A percentile compares a stretch with the other conserved stretches of the same genome.
These are phyloP conservation scores for Oreochromis mossambicus DNA, from an alignment of 2,797 vertebrate genomes.

Conservation along the genomic window DNA sequence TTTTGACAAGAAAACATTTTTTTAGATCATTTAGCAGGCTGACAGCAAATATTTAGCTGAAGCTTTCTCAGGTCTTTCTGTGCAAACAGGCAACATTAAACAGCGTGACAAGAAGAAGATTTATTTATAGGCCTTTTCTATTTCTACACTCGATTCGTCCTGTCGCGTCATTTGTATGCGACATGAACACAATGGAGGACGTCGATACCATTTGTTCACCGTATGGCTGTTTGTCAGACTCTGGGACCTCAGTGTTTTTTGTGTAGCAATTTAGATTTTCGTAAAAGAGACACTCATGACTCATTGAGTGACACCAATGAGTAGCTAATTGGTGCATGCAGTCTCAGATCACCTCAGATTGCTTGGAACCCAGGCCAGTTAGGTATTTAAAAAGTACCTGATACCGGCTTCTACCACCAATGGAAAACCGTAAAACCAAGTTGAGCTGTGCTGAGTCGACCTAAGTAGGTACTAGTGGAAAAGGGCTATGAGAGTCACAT, in stretches of 20 bases:
- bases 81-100: neutral
- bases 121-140: neutral
- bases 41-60: constrained; percentile 43
- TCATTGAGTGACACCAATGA: neutral
- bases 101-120: neutral
- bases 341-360: neutral
- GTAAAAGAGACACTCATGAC: neutral
- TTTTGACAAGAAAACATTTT: constrained; percentile 2
- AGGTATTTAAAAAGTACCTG: neutral
- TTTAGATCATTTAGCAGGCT: neutral
- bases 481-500: neutral
- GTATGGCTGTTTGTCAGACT: neutral
- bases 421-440: neutral
- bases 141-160: neutral
- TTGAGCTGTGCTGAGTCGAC: neutral
- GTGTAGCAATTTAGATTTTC: neutral
- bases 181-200: neutral
- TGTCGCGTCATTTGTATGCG: neutral
- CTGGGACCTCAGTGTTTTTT: neutral
- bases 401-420: neutral
- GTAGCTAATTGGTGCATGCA: neutral
- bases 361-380: neutral
- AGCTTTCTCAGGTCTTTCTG: constrained; percentile 1
- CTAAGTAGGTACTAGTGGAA: neutral
- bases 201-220: neutral